phyloP scores from a whole-genome alignment of 2,113 vertebrate genomes.

The Indicator maculatus region DNA sequence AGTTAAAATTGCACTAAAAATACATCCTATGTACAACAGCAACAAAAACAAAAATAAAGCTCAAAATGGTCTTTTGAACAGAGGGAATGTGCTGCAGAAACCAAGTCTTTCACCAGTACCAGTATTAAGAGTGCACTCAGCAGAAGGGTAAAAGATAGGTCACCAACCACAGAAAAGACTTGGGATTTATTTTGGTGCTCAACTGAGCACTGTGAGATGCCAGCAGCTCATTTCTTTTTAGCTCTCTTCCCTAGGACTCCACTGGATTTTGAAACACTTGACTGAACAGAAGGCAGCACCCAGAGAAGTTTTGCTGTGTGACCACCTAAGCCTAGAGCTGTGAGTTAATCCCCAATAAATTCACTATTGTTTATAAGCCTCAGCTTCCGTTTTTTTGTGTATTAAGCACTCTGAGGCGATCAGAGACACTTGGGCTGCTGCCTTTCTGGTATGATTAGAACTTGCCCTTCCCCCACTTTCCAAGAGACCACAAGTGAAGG shows the following conservation, averaged over 20 bases:
- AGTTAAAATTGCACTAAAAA: background rate
- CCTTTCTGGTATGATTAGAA: background rate
- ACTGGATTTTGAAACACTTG: constrained; percentile 27
- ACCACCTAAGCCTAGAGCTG: background rate
- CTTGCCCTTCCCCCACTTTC: background rate
- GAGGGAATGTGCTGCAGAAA: background rate
- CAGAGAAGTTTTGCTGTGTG: constrained; percentile 7
- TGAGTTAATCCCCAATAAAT: constrained; percentile 23
- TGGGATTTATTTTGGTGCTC: background rate
- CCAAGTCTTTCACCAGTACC: background rate
- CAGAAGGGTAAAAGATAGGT: background rate
- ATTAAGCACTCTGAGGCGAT: constrained; percentile 16
- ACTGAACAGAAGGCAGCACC: background rate
- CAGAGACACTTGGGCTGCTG: background rate
- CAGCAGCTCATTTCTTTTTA: background rate
- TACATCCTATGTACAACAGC: background rate
- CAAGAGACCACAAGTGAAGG: background rate
- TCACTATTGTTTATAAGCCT: constrained; percentile 39
- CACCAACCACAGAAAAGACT: background rate
- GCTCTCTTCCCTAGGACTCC: background rate
- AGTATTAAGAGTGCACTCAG: background rate
- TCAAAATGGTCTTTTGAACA: background rate
- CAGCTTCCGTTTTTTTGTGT: background rate
- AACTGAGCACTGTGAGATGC: background rate
- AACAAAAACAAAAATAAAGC: background rate